These are phyloP conservation scores for Zootermopsis nevadensis DNA, from an alignment of 2,888 invertebrate species.

Conservation along the genomic window DNA sequence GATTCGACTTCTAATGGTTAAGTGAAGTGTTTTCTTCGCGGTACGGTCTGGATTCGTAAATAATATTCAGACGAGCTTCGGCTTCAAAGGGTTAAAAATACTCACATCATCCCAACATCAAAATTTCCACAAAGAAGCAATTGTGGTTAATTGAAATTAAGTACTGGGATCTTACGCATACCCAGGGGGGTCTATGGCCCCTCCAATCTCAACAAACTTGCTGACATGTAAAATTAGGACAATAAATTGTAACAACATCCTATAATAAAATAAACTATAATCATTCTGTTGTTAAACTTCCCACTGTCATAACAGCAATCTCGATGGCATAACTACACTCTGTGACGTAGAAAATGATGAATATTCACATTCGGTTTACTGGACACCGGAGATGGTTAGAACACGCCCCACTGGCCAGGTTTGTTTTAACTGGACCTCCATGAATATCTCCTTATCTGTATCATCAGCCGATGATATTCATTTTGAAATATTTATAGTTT, in stretches of 20 bases:
- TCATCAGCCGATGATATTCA: slow-evolving; percentile 20
- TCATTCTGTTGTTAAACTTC: slow-evolving; percentile 7
- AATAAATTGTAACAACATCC: slow-evolving; percentile 29
- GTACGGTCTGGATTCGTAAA: too few species aligned
- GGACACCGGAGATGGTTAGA: background rate
- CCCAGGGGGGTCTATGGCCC: background rate
- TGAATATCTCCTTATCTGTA: background rate
- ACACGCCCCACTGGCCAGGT: slow-evolving; percentile 4
- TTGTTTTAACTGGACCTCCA: slow-evolving; percentile 14
- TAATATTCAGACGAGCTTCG: too few species aligned
- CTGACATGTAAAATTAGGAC: slow-evolving; percentile 29
- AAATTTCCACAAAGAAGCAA: slow-evolving; percentile 6
- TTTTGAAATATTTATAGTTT: slow-evolving; percentile 17
- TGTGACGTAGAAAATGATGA: background rate
- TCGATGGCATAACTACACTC: background rate
- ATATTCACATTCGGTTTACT: background rate
- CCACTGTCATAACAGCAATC: background rate
- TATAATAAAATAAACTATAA: slow-evolving; percentile 36
- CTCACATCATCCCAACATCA: background rate
- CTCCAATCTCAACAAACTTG: background rate
- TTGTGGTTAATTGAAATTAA: slow-evolving; percentile 25
- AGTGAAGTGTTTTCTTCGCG: too few species aligned
- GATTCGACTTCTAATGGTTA: too few species aligned
- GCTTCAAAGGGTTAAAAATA: slow-evolving; percentile 22
- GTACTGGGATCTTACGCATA: background rate